Conservation (phyloP, 2,113 vertebrate species). For the Lepisosteus osseus region DNA sequence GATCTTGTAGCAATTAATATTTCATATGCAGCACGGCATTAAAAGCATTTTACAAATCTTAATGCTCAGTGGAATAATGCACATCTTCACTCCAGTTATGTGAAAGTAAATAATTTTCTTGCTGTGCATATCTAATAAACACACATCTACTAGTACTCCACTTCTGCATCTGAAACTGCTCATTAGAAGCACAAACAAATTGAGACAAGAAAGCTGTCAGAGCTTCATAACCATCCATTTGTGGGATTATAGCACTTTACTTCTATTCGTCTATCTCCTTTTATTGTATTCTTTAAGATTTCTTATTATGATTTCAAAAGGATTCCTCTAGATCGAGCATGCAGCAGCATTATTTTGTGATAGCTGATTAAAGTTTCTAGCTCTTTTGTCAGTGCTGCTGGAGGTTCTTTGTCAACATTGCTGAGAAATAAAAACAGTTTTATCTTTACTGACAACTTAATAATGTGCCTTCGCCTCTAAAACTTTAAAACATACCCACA, state of each 20-base stretch:
- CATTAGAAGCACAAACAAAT: neutral
- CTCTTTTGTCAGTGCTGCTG: neutral
- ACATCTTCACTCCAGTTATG: neutral
- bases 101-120: neutral
- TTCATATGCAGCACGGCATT: neutral
- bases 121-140: conserved; percentile 26
- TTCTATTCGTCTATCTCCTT: too few relatives aligned
- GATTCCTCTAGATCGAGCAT: too few relatives aligned
- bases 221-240: too few relatives aligned
- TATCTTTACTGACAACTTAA: neutral
- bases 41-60: neutral
- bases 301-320: too few relatives aligned
- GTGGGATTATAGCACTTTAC: too few relatives aligned
- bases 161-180: neutral
- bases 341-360: too few relatives aligned
- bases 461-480: neutral
- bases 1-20: neutral
- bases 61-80: conserved; percentile 1
- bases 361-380: too few relatives aligned
- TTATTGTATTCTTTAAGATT: too few relatives aligned
- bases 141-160: conserved; percentile 10
- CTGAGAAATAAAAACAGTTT: neutral
- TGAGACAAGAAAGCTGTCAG: neutral
- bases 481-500: neutral
- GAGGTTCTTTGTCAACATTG: neutral